Percentiles rank a stretch among this genome's conserved stretches.
phyloP scores from a whole-genome alignment of 2,888 invertebrate genomes.

The Aphidoletes aphidimyza region DNA sequence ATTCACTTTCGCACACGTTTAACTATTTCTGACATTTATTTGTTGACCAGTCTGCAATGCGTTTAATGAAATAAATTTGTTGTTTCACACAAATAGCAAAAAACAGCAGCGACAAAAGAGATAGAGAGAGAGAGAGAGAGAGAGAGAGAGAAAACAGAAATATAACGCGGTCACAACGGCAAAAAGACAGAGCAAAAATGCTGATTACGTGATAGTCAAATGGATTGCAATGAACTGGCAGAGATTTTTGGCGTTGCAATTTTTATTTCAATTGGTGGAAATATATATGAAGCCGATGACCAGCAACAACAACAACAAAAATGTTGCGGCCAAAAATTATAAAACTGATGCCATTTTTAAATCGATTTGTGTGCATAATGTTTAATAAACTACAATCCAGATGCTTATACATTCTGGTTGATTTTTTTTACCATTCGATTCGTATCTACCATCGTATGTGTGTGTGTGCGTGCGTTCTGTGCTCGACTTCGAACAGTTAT shows the following conservation, averaged over 20 bases:
- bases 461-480: neutral
- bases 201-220: slow-evolving; percentile 37
- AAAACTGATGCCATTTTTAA: slow-evolving; percentile 52
- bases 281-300: neutral
- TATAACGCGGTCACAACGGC: neutral
- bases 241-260: slow-evolving; percentile 17
- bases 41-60: slow-evolving; percentile 1
- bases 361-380: slow-evolving; percentile 47
- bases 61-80: slow-evolving; percentile 7
- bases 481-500: slow-evolving; percentile 7
- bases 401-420: neutral
- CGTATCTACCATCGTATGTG: neutral
- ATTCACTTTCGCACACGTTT: neutral
- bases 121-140: too few relatives aligned
- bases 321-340: slow-evolving; percentile 35
- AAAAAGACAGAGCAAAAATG: neutral
- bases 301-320: too few relatives aligned
- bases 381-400: slow-evolving; percentile 30
- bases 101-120: too few relatives aligned
- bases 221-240: neutral
- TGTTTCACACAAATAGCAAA: neutral
- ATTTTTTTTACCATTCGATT: neutral
- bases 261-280: too few relatives aligned
- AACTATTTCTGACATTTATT: slow-evolving; percentile 21
- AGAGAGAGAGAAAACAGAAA: too few relatives aligned